These are phyloP conservation scores for Tragelaphus oryx DNA, from an alignment of 2,797 vertebrate species.

Conservation along the genomic window DNA sequence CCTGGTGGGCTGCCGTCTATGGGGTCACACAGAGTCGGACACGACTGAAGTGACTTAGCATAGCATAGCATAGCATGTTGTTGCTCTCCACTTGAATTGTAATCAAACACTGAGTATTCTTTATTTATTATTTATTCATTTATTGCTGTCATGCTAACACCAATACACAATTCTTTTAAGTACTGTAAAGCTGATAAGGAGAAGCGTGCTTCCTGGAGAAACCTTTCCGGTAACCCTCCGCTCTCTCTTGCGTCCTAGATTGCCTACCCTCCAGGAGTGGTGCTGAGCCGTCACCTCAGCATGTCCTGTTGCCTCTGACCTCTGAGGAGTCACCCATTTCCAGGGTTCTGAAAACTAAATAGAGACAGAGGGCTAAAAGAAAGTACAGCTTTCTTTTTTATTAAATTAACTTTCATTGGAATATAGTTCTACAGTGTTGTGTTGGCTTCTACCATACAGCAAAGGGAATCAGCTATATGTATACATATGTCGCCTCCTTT, in stretches of 20 bases:
- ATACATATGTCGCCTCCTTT: background rate
- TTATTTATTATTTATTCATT: background rate
- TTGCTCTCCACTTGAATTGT: background rate
- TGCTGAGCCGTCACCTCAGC: no score
- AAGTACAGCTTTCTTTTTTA: background rate
- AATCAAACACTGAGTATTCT: background rate
- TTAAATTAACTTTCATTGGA: background rate
- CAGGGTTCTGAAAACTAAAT: background rate
- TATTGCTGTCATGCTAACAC: background rate
- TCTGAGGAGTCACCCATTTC: background rate
- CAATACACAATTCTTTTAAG: background rate
- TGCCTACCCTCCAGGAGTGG: background rate
- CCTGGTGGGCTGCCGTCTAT: no score
- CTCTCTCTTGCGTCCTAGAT: background rate
- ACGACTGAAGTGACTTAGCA: background rate
- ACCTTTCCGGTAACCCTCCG: no score
- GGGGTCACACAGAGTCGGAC: background rate
- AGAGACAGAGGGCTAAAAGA: background rate
- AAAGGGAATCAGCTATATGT: background rate
- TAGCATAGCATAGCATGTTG: background rate
- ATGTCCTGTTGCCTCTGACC: background rate
- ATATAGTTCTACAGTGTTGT: background rate
- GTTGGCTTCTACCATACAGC: background rate
- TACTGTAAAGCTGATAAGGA: background rate
- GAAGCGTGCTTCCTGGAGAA: background rate